Evolutionary conservation across 2,888 invertebrate species (phyloP), one percentile per base, ranked within the genome.

Genomic region (Neocrepidodera transversa): DNA sequence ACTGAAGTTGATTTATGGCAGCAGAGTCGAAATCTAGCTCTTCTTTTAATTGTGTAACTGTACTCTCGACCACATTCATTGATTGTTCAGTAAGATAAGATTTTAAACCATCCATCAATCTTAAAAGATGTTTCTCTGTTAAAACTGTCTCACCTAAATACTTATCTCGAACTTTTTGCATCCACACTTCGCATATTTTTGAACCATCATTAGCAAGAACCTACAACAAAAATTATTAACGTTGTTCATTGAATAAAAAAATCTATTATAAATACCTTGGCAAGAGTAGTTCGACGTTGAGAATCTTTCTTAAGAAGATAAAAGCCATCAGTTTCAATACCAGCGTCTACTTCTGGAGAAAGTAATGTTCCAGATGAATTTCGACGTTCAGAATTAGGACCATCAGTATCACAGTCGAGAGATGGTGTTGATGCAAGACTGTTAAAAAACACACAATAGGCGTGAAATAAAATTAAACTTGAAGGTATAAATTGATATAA

Each of bases 301-400:
- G 97, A 96, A 78, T 99, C 98, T 78, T 99, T 99, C 79, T 96
- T 95, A 28, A 98, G 82, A 64, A 97, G 82, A 79, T 97, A 98
- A 79, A 99, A 98, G 0, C 92, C 90, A 73, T 92, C 92, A 1
- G 85, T 85, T 80, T 91, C 91, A 13, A 78, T 78, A 26, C 82
- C 81, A 77, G 84, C 83, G 30, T 79, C 79, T 0, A 81, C 77
- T 66, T 84, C 84, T 0, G 94, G 94, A 0, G 93, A 94, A 4
- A 93, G 80, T 0, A 93, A 80, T 23, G 89, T 91, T 0, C 93
- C 92, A 0, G 91, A 91, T 1, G 93, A 93, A 73, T 91, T 92
- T 53, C 93, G 83, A 58, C 93, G 85, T 13, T 83, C 81, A 68
- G 85, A 82, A 83, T 57, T 66, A 48, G 69, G 66, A 26, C 68